Conservation (phyloP, 2,797 vertebrate genomes). For the Lepidocolaptes lacrymiger region DNA sequence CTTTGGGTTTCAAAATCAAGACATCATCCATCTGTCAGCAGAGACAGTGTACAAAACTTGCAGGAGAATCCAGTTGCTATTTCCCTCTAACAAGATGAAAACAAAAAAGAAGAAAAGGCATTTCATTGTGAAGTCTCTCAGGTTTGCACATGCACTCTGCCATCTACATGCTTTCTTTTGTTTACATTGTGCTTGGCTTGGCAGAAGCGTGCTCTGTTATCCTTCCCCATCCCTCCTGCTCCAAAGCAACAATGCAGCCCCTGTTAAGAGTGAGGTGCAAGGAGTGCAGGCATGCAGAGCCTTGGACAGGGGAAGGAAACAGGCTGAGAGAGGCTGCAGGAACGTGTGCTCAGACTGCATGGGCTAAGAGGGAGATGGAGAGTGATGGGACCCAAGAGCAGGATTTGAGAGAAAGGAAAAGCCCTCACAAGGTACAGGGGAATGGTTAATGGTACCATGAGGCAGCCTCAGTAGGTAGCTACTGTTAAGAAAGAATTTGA, state of each 20-base stretch:
- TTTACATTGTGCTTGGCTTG: not conserved
- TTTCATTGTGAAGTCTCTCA: not conserved
- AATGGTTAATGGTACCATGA: not conserved
- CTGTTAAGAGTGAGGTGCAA: fast-evolving
- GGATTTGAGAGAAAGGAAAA: not conserved
- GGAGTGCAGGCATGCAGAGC: not conserved
- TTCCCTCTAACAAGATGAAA: not conserved
- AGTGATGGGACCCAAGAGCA: not conserved
- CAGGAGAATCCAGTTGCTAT: not conserved
- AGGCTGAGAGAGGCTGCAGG: not conserved
- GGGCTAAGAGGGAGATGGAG: not conserved
- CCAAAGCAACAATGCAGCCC: not conserved
- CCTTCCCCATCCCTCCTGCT: not conserved
- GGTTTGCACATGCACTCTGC: not conserved
- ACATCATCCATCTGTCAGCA: not conserved
- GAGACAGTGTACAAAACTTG: not conserved
- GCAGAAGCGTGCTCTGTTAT: not conserved
- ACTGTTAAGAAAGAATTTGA: not conserved
- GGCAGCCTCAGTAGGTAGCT: not conserved
- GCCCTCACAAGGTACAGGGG: not conserved
- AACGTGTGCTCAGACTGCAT: not conserved
- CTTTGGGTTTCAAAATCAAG: constrained; percentile 20
- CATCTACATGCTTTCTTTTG: not conserved
- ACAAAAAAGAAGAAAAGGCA: not conserved
- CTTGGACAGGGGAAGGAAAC: not conserved